A percentile compares a stretch with the other conserved stretches of the same genome.
These are phyloP conservation scores for Apostichopus leukothele DNA, from an alignment of 53 echinoderm and acorn worm species.

Conservation along the genomic window DNA sequence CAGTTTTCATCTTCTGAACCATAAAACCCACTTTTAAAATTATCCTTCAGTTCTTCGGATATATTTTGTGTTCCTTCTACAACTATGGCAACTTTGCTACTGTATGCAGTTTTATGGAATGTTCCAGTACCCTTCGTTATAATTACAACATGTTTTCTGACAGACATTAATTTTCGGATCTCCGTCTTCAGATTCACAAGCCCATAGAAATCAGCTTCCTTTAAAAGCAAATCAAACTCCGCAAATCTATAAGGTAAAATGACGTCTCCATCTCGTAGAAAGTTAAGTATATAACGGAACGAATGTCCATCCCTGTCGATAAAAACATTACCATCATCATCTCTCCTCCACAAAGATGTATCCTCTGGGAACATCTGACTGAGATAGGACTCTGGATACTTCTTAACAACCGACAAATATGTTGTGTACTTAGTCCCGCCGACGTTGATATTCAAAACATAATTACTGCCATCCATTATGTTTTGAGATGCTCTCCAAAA, in stretches of 20 bases:
- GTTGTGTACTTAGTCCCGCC: neutral
- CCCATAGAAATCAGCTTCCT: neutral
- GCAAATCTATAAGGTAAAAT: neutral
- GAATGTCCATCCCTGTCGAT: neutral
- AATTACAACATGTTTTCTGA: too few relatives aligned
- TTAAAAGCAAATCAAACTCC: neutral
- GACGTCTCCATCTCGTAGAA: neutral
- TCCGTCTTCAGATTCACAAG: neutral
- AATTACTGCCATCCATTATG: too few relatives aligned
- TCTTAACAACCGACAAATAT: neutral
- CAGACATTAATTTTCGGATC: too few relatives aligned
- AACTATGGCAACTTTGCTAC: too few relatives aligned
- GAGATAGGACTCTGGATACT: neutral
- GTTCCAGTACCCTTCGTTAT: too few relatives aligned
- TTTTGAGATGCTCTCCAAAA: too few relatives aligned
- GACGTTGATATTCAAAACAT: neutral
- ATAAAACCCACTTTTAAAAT: too few relatives aligned
- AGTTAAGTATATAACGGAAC: slow-evolving; percentile 2
- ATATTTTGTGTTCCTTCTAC: too few relatives aligned
- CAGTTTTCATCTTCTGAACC: too few relatives aligned
- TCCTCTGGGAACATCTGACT: neutral
- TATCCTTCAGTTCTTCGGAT: too few relatives aligned
- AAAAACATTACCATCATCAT: neutral
- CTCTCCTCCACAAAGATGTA: neutral
- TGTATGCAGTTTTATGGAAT: too few relatives aligned